phyloP scores from a whole-genome alignment of 1,140 invertebrate species.

The Macrotrachela quadricornifera region DNA sequence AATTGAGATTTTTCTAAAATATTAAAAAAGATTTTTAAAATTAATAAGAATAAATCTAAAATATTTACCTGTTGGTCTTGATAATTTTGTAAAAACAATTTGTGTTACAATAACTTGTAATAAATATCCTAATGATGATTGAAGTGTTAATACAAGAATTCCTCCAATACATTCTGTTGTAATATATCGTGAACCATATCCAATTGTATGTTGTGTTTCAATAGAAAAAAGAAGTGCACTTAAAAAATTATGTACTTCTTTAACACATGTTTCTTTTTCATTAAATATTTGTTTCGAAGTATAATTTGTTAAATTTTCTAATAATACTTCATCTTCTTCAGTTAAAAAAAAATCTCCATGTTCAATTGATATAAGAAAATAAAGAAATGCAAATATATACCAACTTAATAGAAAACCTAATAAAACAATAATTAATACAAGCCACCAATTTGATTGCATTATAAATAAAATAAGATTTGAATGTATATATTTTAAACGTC shows the following conservation, averaged over 20 bases:
- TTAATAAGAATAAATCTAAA: no score
- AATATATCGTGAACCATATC: slow-evolving; percentile 7
- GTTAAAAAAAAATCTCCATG: no score
- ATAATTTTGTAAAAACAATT: slow-evolving; percentile 6
- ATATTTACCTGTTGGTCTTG: background rate
- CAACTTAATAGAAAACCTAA: slow-evolving; percentile 1
- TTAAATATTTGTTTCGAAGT: no score
- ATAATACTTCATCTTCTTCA: no score
- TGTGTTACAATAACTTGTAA: background rate
- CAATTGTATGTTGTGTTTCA: slow-evolving; percentile 9
- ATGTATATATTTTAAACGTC: no score
- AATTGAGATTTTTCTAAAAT: no score
- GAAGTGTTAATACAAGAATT: background rate
- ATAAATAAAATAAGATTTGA: no score
- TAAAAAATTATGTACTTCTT: slow-evolving; percentile 1
- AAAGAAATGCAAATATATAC: slow-evolving; percentile 7
- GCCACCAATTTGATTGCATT: background rate
- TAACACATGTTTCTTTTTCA: background rate
- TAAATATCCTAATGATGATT: slow-evolving; percentile 2
- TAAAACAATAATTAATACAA: background rate
- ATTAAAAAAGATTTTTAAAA: no score
- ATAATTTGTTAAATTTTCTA: no score
- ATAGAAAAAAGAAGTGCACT: slow-evolving; percentile 4
- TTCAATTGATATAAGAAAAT: no score
- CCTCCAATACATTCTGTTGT: slow-evolving; percentile 3